Conservation (phyloP, 2,888 invertebrate species). For the Trichopria drosophilae region DNA sequence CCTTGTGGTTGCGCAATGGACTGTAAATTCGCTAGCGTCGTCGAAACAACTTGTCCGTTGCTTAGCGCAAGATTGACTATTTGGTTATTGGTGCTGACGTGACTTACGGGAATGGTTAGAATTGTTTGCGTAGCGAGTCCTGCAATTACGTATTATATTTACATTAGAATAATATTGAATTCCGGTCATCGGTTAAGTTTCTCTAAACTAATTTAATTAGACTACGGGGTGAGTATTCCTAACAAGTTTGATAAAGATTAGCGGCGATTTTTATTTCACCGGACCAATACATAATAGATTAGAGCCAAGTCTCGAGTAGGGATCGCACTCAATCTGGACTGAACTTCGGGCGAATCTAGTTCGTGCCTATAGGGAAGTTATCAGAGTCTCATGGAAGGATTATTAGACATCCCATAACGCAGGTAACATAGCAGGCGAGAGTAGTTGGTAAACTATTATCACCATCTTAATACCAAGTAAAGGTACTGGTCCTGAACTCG, state of each 20-base stretch:
- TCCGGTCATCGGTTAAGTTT: no score
- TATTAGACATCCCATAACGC: conserved; percentile 57
- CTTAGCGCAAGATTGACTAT: conserved; percentile 81
- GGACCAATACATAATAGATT: no score
- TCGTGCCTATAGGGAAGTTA: conserved; percentile 53
- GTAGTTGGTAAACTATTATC: conserved; percentile 59
- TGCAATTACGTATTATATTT: conserved; percentile 56
- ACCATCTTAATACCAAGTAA: conserved; percentile 50
- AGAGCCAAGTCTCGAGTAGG: conserved; percentile 2
- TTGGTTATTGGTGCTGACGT: conserved; percentile 71
- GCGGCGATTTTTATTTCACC: no score
- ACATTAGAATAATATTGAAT: no score
- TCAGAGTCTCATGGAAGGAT: conserved; percentile 56
- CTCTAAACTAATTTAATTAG: no score
- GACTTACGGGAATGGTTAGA: conserved; percentile 90
- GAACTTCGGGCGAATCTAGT: conserved; percentile 25
- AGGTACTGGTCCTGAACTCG: conserved; percentile 43
- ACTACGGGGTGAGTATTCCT: no score
- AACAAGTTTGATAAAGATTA: no score
- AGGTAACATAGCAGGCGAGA: conserved; percentile 54
- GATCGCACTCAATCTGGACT: conserved; percentile 23
- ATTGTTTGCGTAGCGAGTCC: conserved; percentile 95
- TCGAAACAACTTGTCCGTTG: conserved; percentile 84
- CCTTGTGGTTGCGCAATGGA: conserved; percentile 76
- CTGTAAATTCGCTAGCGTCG: conserved; percentile 78